A percentile compares a stretch with the other conserved stretches of the same genome.
phyloP scores from a whole-genome alignment of 2,113 vertebrate genomes.

The Silurus asotus region DNA sequence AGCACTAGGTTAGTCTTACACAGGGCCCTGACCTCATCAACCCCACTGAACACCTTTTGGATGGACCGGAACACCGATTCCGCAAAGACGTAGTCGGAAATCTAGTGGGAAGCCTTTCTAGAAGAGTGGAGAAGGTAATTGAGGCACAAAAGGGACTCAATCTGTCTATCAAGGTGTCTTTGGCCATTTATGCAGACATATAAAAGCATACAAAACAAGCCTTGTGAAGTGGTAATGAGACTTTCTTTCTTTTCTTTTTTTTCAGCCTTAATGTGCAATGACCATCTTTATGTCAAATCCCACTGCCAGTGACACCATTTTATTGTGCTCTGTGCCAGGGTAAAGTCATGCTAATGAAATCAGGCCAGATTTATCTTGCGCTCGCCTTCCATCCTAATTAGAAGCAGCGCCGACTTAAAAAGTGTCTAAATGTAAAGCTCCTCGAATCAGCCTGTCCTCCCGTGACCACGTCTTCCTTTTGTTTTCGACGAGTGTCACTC shows the following conservation, averaged over 20 bases:
- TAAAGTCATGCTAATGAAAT: constrained; percentile 47
- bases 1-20: not conserved
- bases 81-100: not conserved
- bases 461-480: constrained; percentile 12
- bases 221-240: not conserved
- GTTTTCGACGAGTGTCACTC: constrained; percentile 18
- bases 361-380: constrained; percentile 43
- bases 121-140: not conserved
- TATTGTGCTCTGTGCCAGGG: constrained; percentile 27
- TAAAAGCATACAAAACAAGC: not conserved
- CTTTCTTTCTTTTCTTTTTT: not conserved
- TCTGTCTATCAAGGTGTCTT: not conserved
- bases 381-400: constrained; percentile 49
- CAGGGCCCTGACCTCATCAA: not conserved
- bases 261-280: constrained; percentile 14
- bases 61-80: not conserved
- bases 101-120: not conserved
- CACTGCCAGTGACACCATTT: constrained; percentile 46
- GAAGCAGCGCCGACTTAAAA: constrained; percentile 34
- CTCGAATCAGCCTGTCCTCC: not conserved
- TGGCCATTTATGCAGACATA: not conserved
- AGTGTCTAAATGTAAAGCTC: constrained; percentile 27
- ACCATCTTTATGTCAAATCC: constrained; percentile 34
- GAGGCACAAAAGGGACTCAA: not conserved
- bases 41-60: not conserved